phyloP scores from a whole-genome alignment of 2,113 vertebrate species.

The Corythornis cristatus region DNA sequence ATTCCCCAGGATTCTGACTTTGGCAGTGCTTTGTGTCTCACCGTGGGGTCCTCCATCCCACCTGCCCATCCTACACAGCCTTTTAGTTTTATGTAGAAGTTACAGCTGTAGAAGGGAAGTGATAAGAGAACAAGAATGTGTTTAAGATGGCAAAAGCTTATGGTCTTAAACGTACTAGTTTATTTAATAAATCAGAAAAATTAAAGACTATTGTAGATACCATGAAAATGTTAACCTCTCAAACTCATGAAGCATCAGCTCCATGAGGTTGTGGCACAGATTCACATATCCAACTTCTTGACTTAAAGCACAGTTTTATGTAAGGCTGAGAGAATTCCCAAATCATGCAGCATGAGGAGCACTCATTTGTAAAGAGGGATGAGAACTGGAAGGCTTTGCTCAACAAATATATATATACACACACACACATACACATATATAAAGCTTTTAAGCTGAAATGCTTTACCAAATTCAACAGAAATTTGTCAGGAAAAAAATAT shows the following conservation, averaged over 20 bases:
- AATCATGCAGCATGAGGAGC: background rate
- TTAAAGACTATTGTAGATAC: background rate
- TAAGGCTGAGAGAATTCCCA: background rate
- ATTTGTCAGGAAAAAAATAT: background rate
- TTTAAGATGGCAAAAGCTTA: background rate
- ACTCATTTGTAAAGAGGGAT: background rate
- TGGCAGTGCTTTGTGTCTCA: fast-evolving
- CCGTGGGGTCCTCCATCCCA: background rate
- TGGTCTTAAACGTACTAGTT: background rate
- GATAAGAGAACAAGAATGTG: background rate
- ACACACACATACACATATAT: too few species aligned
- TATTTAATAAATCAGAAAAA: background rate
- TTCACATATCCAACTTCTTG: background rate
- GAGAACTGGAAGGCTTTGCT: background rate
- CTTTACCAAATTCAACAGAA: background rate
- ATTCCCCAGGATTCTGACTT: background rate
- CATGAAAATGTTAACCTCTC: background rate
- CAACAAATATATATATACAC: too few species aligned
- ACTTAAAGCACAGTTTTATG: background rate
- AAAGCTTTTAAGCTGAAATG: background rate
- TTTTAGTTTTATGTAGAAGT: background rate
- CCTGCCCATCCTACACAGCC: background rate
- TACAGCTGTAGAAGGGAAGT: background rate
- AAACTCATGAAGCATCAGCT: background rate
- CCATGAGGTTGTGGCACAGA: background rate